Evolutionary conservation across 2,888 invertebrate species (phyloP), one percentile per base, ranked within the genome.

Genomic region (Plebejus argus): DNA sequence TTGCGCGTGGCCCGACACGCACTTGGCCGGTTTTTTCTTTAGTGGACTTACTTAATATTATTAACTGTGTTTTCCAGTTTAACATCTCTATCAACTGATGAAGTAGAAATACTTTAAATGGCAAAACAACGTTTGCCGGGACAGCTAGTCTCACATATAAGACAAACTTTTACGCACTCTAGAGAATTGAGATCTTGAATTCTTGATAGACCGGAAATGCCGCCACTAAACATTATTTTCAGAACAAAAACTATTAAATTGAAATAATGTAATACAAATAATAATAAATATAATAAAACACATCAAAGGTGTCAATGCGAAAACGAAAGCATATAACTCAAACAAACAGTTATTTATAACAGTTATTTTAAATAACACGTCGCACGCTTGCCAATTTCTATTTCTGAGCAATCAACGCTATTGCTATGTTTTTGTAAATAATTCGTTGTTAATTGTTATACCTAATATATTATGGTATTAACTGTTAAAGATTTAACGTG

Each of bases 371-470:
- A 49, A 77, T 77, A 70, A 49, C 28, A 49, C 28, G 23, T 15
- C 39, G 7, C 28, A 20, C 49, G 20, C 74, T 23, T 74, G 74
- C 74, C 74, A 74, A 74, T 74, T 53, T 74, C 74, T 74, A 74
- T 74, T 74, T 74, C 23, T 28, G 28, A 28, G 49, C 23, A 74
- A 74, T 74, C 74, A 74, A 74, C 49, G 23, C 10, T 56, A 77
- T 58, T 72, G 45, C 39, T 39, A 49, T 23, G 70, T 71, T 53
- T 56, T 23, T 53, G 49, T 72, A 35, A 70, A 35, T 70, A 18
- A 7, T 70, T 70, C 15, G 12, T 28, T 70, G n/a, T 45, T 45
- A 3, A 5, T 28, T 70, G n/a, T 45, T 45, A 3, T 10, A 7
- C 1, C 0, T 7, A 39, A 7, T 8, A 12, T 39, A 39, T 10